Conservation (phyloP, 2,888 invertebrate species). For the Rhagonycha fulva region DNA sequence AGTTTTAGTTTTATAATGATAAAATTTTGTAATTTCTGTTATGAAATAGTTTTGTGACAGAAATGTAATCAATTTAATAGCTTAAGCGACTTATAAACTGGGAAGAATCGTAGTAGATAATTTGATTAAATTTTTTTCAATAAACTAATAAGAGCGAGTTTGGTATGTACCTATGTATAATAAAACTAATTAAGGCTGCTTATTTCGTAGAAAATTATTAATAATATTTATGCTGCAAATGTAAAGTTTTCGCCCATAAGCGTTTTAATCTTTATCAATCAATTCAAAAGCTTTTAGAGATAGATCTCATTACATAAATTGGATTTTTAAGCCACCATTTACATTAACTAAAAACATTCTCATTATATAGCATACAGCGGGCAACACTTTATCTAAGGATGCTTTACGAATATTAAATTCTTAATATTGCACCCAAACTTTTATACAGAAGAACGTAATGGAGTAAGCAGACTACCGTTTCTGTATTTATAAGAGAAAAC, state of each 20-base stretch:
- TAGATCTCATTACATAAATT: conserved; percentile 19
- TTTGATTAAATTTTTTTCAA: background rate
- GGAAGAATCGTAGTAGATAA: background rate
- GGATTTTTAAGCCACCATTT: conserved; percentile 16
- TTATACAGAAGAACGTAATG: conserved; percentile 12
- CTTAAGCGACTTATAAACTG: background rate
- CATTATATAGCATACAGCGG: conserved; percentile 13
- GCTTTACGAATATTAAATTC: conserved; percentile 13
- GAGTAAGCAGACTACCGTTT: conserved; percentile 7
- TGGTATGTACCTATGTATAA: background rate
- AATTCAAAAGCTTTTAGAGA: conserved; percentile 6
- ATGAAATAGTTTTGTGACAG: background rate
- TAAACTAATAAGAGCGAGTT: background rate
- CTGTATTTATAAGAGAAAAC: conserved; percentile 22
- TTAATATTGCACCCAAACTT: conserved; percentile 13
- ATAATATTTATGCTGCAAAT: background rate
- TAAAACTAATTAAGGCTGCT: background rate
- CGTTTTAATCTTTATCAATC: conserved; percentile 7
- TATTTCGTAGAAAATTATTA: background rate
- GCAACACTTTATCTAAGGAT: conserved; percentile 1
- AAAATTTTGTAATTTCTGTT: background rate
- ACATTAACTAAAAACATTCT: conserved; percentile 20
- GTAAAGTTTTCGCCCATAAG: background rate
- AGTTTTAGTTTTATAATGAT: background rate
- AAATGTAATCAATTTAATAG: background rate